These are phyloP conservation scores for Tetrapedia diversipes DNA, from an alignment of 2,888 invertebrate genomes.

Conservation along the genomic window DNA sequence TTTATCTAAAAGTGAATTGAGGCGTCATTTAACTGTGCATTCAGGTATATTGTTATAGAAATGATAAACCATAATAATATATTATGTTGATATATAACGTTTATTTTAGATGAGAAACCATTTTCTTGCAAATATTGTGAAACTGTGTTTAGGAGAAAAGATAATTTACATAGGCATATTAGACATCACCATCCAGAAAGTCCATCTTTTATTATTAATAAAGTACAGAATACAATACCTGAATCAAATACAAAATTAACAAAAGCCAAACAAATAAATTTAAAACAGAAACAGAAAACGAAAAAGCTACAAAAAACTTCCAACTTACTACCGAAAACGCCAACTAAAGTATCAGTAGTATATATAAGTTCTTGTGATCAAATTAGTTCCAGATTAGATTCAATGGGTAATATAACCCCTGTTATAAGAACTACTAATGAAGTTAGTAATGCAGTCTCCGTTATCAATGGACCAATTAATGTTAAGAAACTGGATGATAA, in stretches of 20 bases:
- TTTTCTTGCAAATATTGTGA: slow-evolving; percentile 89
- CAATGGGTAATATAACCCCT: slow-evolving; percentile 76
- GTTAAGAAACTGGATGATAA: slow-evolving; percentile 65
- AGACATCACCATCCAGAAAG: slow-evolving; percentile 88
- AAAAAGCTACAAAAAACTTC: slow-evolving; percentile 55
- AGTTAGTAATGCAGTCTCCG: slow-evolving; percentile 81
- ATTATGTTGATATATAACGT: slow-evolving; percentile 16
- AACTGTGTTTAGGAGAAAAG: slow-evolving; percentile 89
- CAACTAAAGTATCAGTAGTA: slow-evolving; percentile 57
- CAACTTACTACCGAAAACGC: slow-evolving; percentile 51
- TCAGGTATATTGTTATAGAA: slow-evolving; percentile 72
- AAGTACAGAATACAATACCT: slow-evolving; percentile 23
- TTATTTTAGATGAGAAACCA: slow-evolving; percentile 86
- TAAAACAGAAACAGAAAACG: slow-evolving; percentile 61
- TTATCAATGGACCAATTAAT: slow-evolving; percentile 84
- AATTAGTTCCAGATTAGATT: slow-evolving; percentile 75
- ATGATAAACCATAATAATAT: slow-evolving; percentile 7
- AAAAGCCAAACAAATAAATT: slow-evolving; percentile 50
- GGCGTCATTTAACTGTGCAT: slow-evolving; percentile 81
- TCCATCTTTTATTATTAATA: slow-evolving; percentile 41
- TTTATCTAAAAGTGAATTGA: slow-evolving; percentile 81
- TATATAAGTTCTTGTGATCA: slow-evolving; percentile 71
- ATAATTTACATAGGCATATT: slow-evolving; percentile 90
- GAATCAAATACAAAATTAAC: slow-evolving; percentile 31
- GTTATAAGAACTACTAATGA: slow-evolving; percentile 78